Conservation (phyloP, 2,113 vertebrate genomes). For the Climacteris rufus region DNA sequence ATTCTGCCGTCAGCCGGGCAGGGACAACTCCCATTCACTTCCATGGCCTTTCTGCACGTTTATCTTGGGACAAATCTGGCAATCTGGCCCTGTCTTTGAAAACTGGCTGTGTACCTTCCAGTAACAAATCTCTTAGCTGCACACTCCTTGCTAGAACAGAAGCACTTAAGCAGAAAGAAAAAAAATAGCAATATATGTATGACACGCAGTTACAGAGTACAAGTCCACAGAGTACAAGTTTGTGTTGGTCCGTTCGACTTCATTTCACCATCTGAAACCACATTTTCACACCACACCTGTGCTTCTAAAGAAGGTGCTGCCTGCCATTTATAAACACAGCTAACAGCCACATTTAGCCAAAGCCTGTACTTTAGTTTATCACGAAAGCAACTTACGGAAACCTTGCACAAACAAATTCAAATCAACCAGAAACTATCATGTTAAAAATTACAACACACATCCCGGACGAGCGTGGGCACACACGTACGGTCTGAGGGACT, state of each 20-base stretch:
- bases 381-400: neutral
- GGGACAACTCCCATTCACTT: conserved; percentile 48
- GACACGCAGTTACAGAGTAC: neutral
- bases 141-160: neutral
- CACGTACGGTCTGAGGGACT: neutral
- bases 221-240: neutral
- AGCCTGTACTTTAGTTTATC: neutral
- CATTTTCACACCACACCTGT: conserved; percentile 40
- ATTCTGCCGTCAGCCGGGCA: conserved; percentile 8
- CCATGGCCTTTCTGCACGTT: neutral
- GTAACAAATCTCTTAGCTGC: neutral
- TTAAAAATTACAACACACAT: neutral
- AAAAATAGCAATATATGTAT: too few relatives aligned
- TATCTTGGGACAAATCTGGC: conserved; percentile 17
- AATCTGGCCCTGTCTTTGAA: conserved; percentile 27
- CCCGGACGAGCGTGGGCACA: neutral
- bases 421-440: neutral
- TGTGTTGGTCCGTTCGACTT: neutral
- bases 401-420: conserved; percentile 14
- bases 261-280: conserved; percentile 25
- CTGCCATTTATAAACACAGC: conserved; percentile 23
- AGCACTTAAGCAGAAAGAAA: neutral
- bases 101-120: neutral
- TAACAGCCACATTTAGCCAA: neutral
- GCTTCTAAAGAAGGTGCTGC: neutral